Evolutionary conservation across 1,140 invertebrate species (phyloP).

Genomic region (Sogatella furcifera): DNA sequence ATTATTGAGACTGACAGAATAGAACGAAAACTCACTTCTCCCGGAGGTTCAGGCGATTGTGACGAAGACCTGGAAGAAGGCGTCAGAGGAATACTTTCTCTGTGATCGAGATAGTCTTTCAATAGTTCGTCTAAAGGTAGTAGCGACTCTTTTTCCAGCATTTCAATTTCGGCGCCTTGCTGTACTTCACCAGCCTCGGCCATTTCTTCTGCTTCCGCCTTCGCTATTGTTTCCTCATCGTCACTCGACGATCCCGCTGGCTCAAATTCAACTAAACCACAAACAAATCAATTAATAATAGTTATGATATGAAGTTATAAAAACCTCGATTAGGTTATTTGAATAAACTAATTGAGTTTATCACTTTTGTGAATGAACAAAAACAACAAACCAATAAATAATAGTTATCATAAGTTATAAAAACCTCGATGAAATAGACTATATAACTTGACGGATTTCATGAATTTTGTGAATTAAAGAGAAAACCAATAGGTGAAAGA

Average conservation of each 20-base stretch:
- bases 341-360: too few species aligned
- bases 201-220: constrained; percentile 59
- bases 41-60: neutral
- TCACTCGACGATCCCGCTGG: constrained; percentile 70
- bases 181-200: constrained; percentile 31
- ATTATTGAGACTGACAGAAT: too few species aligned
- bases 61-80: neutral
- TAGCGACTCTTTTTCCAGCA: constrained; percentile 80
- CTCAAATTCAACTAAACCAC: constrained; percentile 60
- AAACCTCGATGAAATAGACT: too few species aligned
- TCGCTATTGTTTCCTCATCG: constrained; percentile 94
- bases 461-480: too few species aligned
- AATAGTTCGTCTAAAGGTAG: constrained; percentile 84
- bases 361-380: too few species aligned
- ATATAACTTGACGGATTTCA: too few species aligned
- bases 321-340: too few species aligned
- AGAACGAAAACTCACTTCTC: neutral
- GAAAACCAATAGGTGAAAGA: too few species aligned
- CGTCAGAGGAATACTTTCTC: constrained; percentile 30
- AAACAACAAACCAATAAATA: too few species aligned
- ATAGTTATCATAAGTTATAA: too few species aligned
- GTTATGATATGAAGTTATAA: too few species aligned
- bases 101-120: constrained; percentile 61
- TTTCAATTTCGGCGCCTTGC: constrained; percentile 67
- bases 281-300: constrained; percentile 8